Percentiles rank a stretch among this genome's conserved stretches.
Conservation (phyloP, 2,113 vertebrate genomes). For the Opisthocomus hoazin region DNA sequence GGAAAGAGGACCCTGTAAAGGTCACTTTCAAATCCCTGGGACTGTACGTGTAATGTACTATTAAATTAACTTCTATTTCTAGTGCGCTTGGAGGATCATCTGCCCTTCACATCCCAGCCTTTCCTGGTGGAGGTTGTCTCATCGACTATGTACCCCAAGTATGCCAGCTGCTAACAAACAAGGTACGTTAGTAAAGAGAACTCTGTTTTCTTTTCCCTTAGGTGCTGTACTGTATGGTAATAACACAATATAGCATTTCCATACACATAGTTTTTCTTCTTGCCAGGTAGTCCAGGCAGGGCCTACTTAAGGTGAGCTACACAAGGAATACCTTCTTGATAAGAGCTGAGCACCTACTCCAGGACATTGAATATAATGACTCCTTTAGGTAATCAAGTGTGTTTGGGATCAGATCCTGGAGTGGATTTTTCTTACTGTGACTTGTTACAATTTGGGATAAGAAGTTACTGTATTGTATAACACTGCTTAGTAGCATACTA, state of each 20-base stretch:
- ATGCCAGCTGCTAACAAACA: constrained; percentile 95
- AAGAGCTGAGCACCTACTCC: neutral
- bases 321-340: neutral
- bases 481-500: neutral
- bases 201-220: neutral
- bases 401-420: neutral
- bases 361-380: neutral
- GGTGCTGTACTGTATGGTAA: neutral
- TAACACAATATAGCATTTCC: neutral
- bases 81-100: constrained; percentile 95
- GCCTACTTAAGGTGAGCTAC: neutral
- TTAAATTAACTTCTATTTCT: constrained; percentile 43
- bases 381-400: neutral
- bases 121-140: constrained; percentile 94
- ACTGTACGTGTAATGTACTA: neutral
- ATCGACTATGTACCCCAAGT: constrained; percentile 99
- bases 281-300: neutral
- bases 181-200: constrained; percentile 75
- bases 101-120: constrained; percentile 94
- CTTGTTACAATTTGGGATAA: neutral
- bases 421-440: neutral
- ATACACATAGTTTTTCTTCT: neutral
- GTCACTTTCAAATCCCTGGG: neutral
- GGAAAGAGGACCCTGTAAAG: neutral
- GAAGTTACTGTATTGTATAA: neutral